Evolutionary conservation across 2,113 vertebrate species (phyloP), one percentile per base, ranked within the genome.

Genomic region (Nothoprocta pentlandii): DNA sequence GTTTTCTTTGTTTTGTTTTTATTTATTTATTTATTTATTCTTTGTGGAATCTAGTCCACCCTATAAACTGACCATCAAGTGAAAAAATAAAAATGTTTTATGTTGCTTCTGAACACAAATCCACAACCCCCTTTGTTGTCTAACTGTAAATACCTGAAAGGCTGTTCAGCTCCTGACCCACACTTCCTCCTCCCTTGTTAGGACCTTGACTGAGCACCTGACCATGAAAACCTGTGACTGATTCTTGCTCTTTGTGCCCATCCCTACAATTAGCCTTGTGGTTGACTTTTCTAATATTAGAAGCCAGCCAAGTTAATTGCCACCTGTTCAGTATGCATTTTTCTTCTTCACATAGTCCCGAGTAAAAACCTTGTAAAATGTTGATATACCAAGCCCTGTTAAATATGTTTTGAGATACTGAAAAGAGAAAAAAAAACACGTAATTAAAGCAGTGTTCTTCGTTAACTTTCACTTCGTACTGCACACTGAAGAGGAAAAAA

Each of bases 351-450:
- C 17, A 3, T 46, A 87, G 46, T 80, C 41, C 26, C 28, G 76
- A 82, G 66, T 58, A 22, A 44, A 85, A 94, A 94, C 64, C 68
- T 42, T 71, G 25, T 91, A 90, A 92, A 91, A 73, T 22, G 36
- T 84, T 83, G 75, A 58, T 58, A 39, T 87, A 85, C 85, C 32
- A 4, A 42, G 36, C 12, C 8, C 32, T 74, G 22, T 90, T 83
- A 90, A 90, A 67, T 68, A 77, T 73, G 49, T 34, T 76, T 87
- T 88, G 39, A 89, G 23, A 89, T 10, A 62, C 56, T 32, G 39
- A 80, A 92, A 83, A 17, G 2, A 62, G 44, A 80, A 80, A 86
- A 67, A 20, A 1, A 1, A 28, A 22, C 3, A 22, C 42, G 71
- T 63, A 66, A 59, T 87, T 82, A 61, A 75, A 92, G 68, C n/a